phyloP scores from a whole-genome alignment of 2,113 vertebrate genomes.

The Chaetura pelagica region DNA sequence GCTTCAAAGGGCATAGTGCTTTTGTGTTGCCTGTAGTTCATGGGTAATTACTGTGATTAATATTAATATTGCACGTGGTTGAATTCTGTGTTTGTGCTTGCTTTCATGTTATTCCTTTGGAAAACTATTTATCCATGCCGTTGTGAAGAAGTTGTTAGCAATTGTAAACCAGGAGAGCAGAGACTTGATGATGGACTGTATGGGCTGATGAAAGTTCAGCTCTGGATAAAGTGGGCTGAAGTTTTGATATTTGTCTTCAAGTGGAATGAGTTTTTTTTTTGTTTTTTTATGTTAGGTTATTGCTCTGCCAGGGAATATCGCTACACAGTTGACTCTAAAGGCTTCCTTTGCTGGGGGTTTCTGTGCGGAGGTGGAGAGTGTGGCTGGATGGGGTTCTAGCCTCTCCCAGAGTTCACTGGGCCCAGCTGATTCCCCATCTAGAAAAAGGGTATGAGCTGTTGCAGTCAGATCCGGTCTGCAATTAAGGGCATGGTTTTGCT shows the following conservation, averaged over 20 bases:
- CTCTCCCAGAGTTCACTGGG: not conserved
- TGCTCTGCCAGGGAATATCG: not conserved
- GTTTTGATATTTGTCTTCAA: not conserved
- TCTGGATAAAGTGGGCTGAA: not conserved
- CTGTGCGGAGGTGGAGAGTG: accelerated
- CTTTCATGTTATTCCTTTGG: not conserved
- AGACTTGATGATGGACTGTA: not conserved
- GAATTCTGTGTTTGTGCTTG: not conserved
- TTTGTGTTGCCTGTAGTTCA: not conserved
- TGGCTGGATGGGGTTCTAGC: not conserved
- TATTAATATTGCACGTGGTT: not conserved
- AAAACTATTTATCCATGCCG: not conserved
- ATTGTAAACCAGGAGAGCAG: not conserved
- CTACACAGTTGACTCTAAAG: not conserved
- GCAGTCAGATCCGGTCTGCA: not conserved
- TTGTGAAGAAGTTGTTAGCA: not conserved
- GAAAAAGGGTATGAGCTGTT: not conserved
- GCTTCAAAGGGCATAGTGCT: not conserved
- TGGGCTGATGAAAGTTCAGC: not conserved
- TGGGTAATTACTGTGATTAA: not conserved
- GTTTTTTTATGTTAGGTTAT: not conserved
- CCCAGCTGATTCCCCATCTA: accelerated
- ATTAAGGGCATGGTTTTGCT: not conserved
- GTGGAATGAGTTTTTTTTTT: not conserved
- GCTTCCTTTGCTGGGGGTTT: not conserved